Base-by-base conservation (phyloP, 1,140 invertebrate genomes). In the Papilio dardanus region DNA sequence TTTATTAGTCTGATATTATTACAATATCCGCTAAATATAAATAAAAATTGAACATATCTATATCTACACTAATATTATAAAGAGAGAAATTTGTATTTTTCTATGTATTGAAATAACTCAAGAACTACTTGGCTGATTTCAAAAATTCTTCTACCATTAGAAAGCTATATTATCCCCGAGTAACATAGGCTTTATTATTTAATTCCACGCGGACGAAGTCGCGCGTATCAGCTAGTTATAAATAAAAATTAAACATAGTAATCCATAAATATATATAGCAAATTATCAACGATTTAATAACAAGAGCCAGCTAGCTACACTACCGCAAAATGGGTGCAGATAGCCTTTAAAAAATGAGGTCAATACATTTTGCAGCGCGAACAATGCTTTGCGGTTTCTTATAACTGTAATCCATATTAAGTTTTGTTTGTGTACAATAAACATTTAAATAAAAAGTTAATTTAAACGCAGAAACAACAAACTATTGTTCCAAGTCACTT, bases 331-430 rank as follows among this genome's bases (percentile, higher is more conserved):
- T 28, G 16, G 28, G 30, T 24, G 12, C 2, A 62, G 54, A 62
- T 62, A 62, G 54, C 54, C 54, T 62, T 62, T 62, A 30, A 54
- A 10, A 54, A 3, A 54, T 54, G 3, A 54, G 19, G 19, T 54
- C 19, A 24, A 54, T 54, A 62, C 54, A 58, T 58, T 58, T 62
- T 30, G 54, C 30, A 62, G 54, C 19, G 46, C 24, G 21, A 62
- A 58, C 50, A 58, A 58, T 58, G 54, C 54, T 58, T 58, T 58
- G 54, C 21, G n/a, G 54, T 30, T 58, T 30, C 21, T 14, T 28
- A 28, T 58, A 58, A 28, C 54, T 28, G 54, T 28, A 58, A 30
- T 28, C 54, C 54, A 58, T 58, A 58, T 58, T 24, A 28, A 58
- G 54, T 21, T 2, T 3, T 14, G 54, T 58, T 58, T 58, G 54